Base-by-base conservation (phyloP, 2,888 invertebrate species). In the Drosophila fungiperda region DNA sequence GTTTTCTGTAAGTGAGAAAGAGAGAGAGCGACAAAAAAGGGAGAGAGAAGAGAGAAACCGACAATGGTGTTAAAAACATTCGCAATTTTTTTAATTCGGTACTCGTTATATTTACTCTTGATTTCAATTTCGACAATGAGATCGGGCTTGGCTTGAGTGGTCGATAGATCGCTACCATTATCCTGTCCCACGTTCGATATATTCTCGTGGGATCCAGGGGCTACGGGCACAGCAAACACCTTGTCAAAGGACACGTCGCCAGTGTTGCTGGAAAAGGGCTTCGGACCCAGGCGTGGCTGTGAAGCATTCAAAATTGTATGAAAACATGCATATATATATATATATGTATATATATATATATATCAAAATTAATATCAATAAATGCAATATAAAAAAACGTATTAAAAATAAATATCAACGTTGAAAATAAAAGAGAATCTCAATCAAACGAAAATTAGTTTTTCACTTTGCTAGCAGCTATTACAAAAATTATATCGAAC, bases 251-350 rank as follows among this genome's bases (percentile, higher is more conserved):
- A 96, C 87, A 97, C 96, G 83, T 96, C 96, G 66, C 96, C 96
- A 6, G 96, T 94, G 38, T 96, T 96, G 49, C 97, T 96, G 11
- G 97, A 96, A 92, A 97, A 97, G 33, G 97, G 97, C 92, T 97
- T 97, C 45, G 97, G 97, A 3, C 97, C 97, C 54, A 97, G 94
- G 32, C 97, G 95, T 52, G 97, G 97, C 97, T 97, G 94, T 55
- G 92, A 83, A 89, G 78, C 20, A 55, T 0, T 29, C 20, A 17
- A 63, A 48, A 68, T 52, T n/a, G 26, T 57, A 26, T 32, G 2
- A 50, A 49, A 11, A 17, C n/a, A n/a, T 9, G 12, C 7, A 20
- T 20, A 12, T 12, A 12, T 7, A 20, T 7, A 23, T 20, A 45
- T 20, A 12, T 33, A 32, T 33, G 11, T 33, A 33, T 33, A 33